Conservation (phyloP, 2,113 vertebrate genomes). For the Labeo rohita region DNA sequence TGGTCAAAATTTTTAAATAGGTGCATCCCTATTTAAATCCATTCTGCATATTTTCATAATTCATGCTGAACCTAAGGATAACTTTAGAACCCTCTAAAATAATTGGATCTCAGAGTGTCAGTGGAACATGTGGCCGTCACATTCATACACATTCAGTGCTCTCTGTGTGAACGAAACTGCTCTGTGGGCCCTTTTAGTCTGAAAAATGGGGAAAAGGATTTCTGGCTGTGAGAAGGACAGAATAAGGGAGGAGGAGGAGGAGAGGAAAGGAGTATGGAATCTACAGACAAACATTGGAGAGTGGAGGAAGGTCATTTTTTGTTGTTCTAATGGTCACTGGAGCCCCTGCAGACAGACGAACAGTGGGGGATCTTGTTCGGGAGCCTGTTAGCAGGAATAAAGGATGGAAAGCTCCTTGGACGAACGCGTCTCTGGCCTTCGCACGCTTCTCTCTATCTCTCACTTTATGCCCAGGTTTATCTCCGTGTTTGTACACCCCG, state of each 20-base stretch:
- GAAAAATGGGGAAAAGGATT: constrained; percentile 36
- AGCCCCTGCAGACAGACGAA: constrained; percentile 42
- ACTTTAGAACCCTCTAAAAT: constrained; percentile 46
- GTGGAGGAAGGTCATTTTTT: constrained; percentile 51
- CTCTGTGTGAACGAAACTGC: constrained; percentile 29
- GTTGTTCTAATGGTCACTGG: constrained; percentile 58
- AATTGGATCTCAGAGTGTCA: constrained; percentile 52
- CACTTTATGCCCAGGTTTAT: constrained; percentile 71
- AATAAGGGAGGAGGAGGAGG: constrained; percentile 2
- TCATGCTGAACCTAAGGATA: background rate
- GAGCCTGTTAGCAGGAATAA: constrained; percentile 62
- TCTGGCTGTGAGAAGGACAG: constrained; percentile 9
- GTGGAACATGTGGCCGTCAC: constrained; percentile 24
- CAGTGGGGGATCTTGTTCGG: constrained; percentile 58
- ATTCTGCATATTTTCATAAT: background rate
- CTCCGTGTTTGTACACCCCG: constrained; percentile 79
- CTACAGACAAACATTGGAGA: constrained; percentile 4
- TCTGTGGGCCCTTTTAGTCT: constrained; percentile 22
- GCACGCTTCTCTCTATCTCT: constrained; percentile 37
- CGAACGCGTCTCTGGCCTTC: constrained; percentile 15
- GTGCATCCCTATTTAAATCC: background rate
- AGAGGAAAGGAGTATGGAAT: constrained; percentile 7
- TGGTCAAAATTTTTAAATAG: background rate
- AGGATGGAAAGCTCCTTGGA: constrained; percentile 52
- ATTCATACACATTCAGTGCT: constrained; percentile 44